Percentiles rank a stretch among this genome's conserved stretches.
Conservation (phyloP, 2,797 vertebrate genomes). For the Bovichtus variegatus region DNA sequence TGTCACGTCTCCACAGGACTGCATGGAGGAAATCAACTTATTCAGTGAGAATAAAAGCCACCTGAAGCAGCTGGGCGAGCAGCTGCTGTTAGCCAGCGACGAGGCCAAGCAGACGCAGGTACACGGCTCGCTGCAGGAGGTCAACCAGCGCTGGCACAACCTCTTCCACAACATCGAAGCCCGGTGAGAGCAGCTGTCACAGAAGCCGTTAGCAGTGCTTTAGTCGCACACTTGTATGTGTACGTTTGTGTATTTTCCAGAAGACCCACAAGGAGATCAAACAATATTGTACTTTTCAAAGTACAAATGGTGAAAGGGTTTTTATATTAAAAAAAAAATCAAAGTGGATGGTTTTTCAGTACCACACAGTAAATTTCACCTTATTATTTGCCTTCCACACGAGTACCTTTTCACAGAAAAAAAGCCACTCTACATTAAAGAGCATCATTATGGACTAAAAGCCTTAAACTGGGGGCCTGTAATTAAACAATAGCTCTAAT, state of each 20-base stretch:
- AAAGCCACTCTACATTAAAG: slow-evolving; percentile 38
- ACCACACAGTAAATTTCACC: background rate
- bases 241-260: background rate
- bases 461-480: slow-evolving; percentile 31
- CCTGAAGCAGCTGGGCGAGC: slow-evolving; percentile 92
- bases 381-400: background rate
- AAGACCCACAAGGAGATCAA: background rate
- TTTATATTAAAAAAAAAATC: slow-evolving; percentile 6
- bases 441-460: slow-evolving; percentile 42
- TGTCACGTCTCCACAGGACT: slow-evolving; percentile 86
- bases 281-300: background rate
- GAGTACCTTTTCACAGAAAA: slow-evolving; percentile 30
- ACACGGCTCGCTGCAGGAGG: slow-evolving; percentile 89
- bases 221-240: no score
- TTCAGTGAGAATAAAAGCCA: slow-evolving; percentile 94
- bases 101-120: slow-evolving; percentile 88
- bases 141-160: slow-evolving; percentile 93
- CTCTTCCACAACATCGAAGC: slow-evolving; percentile 92
- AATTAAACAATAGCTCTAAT: slow-evolving; percentile 52
- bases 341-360: background rate
- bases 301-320: background rate
- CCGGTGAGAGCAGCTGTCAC: slow-evolving; percentile 85
- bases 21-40: slow-evolving; percentile 95
- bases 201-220: background rate
- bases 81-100: slow-evolving; percentile 90